A percentile compares a stretch with the other conserved stretches of the same genome.
These are phyloP conservation scores for Probosciger aterrimus DNA, from an alignment of 2,113 vertebrate species.

Conservation along the genomic window DNA sequence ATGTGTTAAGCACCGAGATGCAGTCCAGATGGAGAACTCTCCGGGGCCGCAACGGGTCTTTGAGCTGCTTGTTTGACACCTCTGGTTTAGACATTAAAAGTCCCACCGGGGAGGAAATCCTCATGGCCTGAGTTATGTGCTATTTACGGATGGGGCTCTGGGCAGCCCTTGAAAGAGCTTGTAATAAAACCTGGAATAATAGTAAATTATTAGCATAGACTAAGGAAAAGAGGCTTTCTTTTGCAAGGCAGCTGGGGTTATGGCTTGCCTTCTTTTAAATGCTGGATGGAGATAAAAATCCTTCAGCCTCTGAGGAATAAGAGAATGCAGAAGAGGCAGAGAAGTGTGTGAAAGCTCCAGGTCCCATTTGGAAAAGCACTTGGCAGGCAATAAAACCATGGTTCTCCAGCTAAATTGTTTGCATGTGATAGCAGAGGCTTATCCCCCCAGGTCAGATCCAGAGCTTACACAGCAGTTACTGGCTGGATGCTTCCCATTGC, in stretches of 20 bases:
- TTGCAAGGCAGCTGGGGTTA: slow-evolving; percentile 40
- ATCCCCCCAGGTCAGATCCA: not conserved
- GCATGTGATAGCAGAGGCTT: not conserved
- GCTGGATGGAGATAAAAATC: slow-evolving; percentile 45
- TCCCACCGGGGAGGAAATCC: slow-evolving; percentile 58
- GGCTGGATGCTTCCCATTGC: not conserved
- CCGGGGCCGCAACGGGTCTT: slow-evolving; percentile 29
- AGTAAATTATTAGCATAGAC: slow-evolving; percentile 24
- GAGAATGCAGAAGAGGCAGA: slow-evolving; percentile 36
- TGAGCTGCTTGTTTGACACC: slow-evolving; percentile 56
- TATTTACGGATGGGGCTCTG: slow-evolving; percentile 33
- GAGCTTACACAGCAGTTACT: not conserved
- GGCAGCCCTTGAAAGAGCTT: slow-evolving; percentile 34
- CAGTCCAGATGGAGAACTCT: slow-evolving; percentile 56
- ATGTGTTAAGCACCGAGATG: slow-evolving; percentile 40
- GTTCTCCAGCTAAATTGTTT: not conserved
- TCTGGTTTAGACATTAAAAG: slow-evolving; percentile 54
- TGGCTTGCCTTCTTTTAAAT: not conserved
- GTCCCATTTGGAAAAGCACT: slow-evolving; percentile 41
- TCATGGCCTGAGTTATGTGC: slow-evolving; percentile 30
- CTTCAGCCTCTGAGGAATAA: not conserved
- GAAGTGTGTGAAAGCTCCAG: slow-evolving; percentile 12
- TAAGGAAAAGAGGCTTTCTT: slow-evolving; percentile 5
- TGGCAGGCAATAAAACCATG: not conserved
- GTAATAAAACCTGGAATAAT: slow-evolving; percentile 34